Evolutionary conservation across 1,140 invertebrate species (phyloP).

Genomic region (Bathynomus jamesi): DNA sequence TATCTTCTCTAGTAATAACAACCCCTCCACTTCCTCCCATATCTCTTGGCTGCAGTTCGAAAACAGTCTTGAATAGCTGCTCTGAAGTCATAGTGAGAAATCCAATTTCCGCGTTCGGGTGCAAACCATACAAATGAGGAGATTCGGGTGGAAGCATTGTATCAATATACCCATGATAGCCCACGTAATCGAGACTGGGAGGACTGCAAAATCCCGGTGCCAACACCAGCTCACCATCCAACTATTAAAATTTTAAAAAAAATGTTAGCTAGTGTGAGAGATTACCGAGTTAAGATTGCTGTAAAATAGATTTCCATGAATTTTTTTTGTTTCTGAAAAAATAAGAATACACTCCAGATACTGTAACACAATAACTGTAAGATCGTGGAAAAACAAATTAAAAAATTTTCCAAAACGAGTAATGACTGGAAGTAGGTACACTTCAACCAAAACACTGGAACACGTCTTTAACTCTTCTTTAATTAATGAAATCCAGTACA

Average conservation of each 20-base stretch:
- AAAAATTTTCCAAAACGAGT: too few species aligned
- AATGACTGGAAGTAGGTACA: too few species aligned
- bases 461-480: too few species aligned
- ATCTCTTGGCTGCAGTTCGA: slow-evolving; percentile 92
- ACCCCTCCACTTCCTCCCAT: slow-evolving; percentile 69
- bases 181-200: slow-evolving; percentile 80
- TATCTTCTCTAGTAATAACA: slow-evolving; percentile 83
- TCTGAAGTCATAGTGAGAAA: slow-evolving; percentile 87
- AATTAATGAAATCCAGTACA: too few species aligned
- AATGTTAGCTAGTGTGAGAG: too few species aligned
- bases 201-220: slow-evolving; percentile 84
- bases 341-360: too few species aligned
- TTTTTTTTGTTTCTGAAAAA: too few species aligned
- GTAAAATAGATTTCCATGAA: too few species aligned
- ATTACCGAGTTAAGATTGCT: too few species aligned
- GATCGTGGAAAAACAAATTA: too few species aligned
- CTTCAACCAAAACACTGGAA: too few species aligned
- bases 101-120: slow-evolving; percentile 94
- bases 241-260: slow-evolving; percentile 50
- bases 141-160: slow-evolving; percentile 84
- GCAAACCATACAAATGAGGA: slow-evolving; percentile 86
- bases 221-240: slow-evolving; percentile 83
- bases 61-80: slow-evolving; percentile 83
- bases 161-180: slow-evolving; percentile 90
- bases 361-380: too few species aligned